Base-by-base conservation (phyloP, 1,140 invertebrate genomes). In the Papilio glaucus region DNA sequence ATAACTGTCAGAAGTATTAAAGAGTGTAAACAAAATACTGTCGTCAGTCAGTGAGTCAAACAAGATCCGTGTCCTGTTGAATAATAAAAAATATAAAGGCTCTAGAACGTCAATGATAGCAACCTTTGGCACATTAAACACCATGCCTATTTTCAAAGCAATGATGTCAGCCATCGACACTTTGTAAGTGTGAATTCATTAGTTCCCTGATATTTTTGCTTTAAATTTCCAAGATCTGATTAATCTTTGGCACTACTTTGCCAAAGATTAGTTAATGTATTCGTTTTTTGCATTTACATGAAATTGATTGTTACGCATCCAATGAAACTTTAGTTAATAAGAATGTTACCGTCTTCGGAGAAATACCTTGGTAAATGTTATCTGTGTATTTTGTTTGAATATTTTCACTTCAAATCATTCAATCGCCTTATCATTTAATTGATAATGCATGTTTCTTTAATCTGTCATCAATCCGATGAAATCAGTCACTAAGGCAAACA, bases 401-500 rank as follows among this genome's bases (percentile, higher is more conserved):
- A 33, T 33, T 33, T 33, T 33, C 2, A 57, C 49, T 57, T 57
- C 49, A 57, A 57, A 57, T 57, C 2, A 57, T 57, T 57, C 7
- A 21, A 21, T 49, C 45, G 18, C 8, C 45, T 57, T 57, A 57
- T 57, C 49, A 26, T 57, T 57, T 57, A 57, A 57, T 57, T 57
- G 49, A 57, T 57, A 57, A 57, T 57, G 49, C 10, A 57, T 57
- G 49, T 57, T 57, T 57, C 12, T 21, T 41, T 57, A 24, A 53
- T 53, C 49, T 57, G n/a, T 26, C 49, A 24, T 57, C 49, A 57
- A 26, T 12, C 12, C 49, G 0, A 57, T 15, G 18, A 9, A 9
- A 49, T 49, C 45, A 15, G 18, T 49, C 10, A 57, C 10, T 57
- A 57, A 26, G 9, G 49, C 24, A 10, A 57, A 12, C 21, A 57